phyloP scores from a whole-genome alignment of 2,797 vertebrate species.

The Brotogeris chrysoptera region DNA sequence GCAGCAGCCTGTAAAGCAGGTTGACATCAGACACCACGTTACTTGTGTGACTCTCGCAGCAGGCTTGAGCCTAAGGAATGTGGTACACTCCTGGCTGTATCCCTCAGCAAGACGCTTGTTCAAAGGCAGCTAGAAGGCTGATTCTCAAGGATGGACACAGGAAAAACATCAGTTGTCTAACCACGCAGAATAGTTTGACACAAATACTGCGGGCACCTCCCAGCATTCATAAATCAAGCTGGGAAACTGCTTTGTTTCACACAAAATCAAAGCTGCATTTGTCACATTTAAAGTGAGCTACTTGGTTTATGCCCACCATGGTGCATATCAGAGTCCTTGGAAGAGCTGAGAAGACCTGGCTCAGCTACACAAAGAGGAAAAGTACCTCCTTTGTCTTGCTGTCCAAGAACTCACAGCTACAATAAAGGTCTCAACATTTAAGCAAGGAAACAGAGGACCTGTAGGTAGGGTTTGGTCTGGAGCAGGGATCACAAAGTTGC shows the following conservation, averaged over 20 bases:
- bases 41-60: background rate
- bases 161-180: background rate
- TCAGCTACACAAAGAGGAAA: background rate
- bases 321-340: background rate
- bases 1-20: constrained; percentile 26
- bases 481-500: background rate
- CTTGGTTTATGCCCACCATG: background rate
- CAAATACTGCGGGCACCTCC: background rate
- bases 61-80: background rate
- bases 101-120: background rate
- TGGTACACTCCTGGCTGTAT: background rate
- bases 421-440: background rate
- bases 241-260: background rate
- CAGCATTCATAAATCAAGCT: background rate
- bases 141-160: background rate
- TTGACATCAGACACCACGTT: background rate
- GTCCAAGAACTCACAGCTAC: background rate
- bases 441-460: background rate
- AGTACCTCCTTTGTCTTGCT: background rate
- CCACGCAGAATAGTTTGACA: background rate
- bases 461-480: background rate
- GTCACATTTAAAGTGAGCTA: background rate
- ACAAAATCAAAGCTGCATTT: background rate
- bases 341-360: background rate
- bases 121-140: background rate